Evolutionary conservation across 1,140 invertebrate genomes (phyloP), one percentile per base, ranked within the genome.

Genomic region (Ips typographus): DNA sequence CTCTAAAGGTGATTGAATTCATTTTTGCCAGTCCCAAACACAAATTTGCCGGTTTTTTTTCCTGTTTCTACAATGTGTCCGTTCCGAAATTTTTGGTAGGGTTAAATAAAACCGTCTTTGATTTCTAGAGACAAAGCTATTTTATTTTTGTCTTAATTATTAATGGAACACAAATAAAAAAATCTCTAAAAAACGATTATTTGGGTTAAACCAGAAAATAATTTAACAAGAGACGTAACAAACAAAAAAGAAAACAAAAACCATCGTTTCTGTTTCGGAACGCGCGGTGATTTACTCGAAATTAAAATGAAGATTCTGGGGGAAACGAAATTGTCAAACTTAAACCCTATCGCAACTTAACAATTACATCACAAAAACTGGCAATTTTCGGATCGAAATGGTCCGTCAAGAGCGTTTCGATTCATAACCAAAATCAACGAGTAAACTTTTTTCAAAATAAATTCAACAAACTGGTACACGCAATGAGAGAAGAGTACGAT

Each of bases 381-480:
- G 44, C 44, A 49, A 49, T 8, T 49, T 8, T 8, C 44, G 22
- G 44, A 49, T 6, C 3, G 22, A 22, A 49, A 49, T 49, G 44
- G 7, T 49, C 44, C 6, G 44, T 49, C 22, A 22, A 22, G 44
- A 22, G 44, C 44, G 3, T 49, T 49, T 49, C 7, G 22, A 49
- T 58, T 65, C 38, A 42, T 38, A 39, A n/a, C 4, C 4, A 65
- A 57, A 47, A 62, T 38, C n/a, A 64, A 51, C 61, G 2, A 64
- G 55, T 5, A 64, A 64, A 52, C 22, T 22, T 22, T 22, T 22
- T 22, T 22, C 7, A 39, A 55, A 65, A 57, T 43, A 53, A 6
- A 56, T 37, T 40, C 57, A 60, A 60, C 57, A 56, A 39, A 56
- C 53, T 37, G 44, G 22, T 8, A 49, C 22, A 56, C 8, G 7